Percentiles rank a stretch among this genome's conserved stretches.
phyloP scores from a whole-genome alignment of 2,888 invertebrate species.

The Acheta domesticus region DNA sequence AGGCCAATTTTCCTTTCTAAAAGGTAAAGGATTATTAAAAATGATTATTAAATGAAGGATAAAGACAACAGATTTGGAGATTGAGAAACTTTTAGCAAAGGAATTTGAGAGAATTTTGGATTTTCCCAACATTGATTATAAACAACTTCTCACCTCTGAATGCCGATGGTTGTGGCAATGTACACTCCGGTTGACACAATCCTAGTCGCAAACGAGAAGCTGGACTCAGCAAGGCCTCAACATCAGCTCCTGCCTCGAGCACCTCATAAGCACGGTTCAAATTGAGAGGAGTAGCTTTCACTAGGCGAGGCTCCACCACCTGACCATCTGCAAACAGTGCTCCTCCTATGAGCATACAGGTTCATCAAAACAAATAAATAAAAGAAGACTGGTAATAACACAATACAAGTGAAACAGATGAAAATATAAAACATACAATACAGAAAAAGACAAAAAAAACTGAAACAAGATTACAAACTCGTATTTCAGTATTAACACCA shows the following conservation, averaged over 20 bases:
- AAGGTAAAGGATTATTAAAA: no score
- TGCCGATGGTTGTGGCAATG: neutral
- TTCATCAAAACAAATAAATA: no score
- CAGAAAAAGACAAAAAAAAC: no score
- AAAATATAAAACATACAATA: neutral
- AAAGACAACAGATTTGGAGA: no score
- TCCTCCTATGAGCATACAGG: neutral
- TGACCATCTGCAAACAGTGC: slow-evolving; percentile 34
- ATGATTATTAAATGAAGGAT: no score
- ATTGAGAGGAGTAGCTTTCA: slow-evolving; percentile 35
- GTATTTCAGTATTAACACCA: no score
- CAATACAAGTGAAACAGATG: slow-evolving; percentile 39
- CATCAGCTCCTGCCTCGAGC: neutral
- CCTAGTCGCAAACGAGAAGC: neutral
- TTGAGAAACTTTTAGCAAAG: no score
- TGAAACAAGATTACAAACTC: no score
- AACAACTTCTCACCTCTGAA: neutral
- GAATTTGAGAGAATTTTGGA: no score
- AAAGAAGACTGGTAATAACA: neutral
- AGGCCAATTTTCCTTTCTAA: no score
- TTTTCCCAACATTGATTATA: no score
- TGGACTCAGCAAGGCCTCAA: neutral
- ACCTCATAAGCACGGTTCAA: slow-evolving; percentile 31
- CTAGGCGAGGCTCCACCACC: slow-evolving; percentile 34
- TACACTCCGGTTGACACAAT: neutral